Conservation (phyloP, 2,797 vertebrate genomes). For the Chelon auratus region DNA sequence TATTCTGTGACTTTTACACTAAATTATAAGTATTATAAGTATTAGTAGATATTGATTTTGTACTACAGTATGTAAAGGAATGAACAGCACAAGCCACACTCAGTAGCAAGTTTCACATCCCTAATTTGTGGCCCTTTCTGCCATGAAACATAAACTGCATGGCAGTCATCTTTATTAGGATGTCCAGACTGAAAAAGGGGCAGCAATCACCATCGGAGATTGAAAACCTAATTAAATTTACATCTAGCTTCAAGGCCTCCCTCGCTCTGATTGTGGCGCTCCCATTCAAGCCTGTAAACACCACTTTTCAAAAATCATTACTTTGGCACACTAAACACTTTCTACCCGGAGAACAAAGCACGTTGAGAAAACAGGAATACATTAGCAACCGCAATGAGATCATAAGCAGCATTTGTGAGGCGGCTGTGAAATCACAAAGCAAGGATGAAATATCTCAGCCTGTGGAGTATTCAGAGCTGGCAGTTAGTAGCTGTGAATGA, state of each 20-base stretch:
- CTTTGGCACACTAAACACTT: conserved; percentile 76
- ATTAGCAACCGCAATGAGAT: conserved; percentile 83
- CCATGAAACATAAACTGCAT: conserved; percentile 53
- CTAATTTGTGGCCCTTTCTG: conserved; percentile 60
- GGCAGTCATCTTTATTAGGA: conserved; percentile 69
- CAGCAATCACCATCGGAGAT: conserved; percentile 66
- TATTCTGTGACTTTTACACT: conserved; percentile 1
- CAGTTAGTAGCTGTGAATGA: conserved; percentile 71
- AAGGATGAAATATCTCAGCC: conserved; percentile 74
- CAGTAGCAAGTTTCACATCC: not conserved
- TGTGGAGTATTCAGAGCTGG: conserved; percentile 60
- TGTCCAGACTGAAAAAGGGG: conserved; percentile 43
- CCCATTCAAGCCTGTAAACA: conserved; percentile 77
- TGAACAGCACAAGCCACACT: not conserved
- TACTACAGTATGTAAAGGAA: conserved; percentile 10
- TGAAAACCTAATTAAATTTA: conserved; percentile 80
- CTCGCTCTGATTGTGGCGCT: conserved; percentile 60
- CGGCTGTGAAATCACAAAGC: conserved; percentile 79
- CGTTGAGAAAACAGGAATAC: conserved; percentile 67
- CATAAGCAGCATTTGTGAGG: conserved; percentile 74
- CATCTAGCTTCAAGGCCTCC: conserved; percentile 68
- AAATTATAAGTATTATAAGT: not conserved
- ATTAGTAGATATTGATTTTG: not conserved
- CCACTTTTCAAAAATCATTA: conserved; percentile 78
- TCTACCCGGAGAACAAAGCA: conserved; percentile 75